A percentile compares a stretch with the other conserved stretches of the same genome.
These are phyloP conservation scores for Lasioglossum pauxillum DNA, from an alignment of 2,888 invertebrate species.

Conservation along the genomic window DNA sequence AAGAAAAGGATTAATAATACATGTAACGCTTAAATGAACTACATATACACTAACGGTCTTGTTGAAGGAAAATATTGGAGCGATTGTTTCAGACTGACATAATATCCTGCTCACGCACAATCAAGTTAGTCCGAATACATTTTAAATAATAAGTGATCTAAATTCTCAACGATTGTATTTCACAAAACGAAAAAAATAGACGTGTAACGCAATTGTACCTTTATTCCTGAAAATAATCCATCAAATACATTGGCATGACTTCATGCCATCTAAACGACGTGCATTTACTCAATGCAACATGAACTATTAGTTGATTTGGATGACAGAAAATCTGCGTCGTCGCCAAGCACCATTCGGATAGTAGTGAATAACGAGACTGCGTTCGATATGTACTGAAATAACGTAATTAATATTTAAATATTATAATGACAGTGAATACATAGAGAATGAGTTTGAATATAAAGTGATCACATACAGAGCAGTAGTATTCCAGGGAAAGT, in stretches of 20 bases:
- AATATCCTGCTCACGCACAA: no score
- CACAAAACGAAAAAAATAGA: no score
- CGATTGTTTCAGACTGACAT: no score
- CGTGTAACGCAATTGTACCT: no score
- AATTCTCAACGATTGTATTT: no score
- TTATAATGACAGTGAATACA: neutral
- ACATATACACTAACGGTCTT: neutral
- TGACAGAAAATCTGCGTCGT: neutral
- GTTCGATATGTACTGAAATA: conserved; percentile 58
- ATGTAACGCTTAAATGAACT: neutral
- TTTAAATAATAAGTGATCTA: no score
- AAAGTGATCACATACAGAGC: conserved; percentile 10
- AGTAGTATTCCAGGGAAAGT: conserved; percentile 54
- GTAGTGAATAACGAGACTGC: conserved; percentile 61
- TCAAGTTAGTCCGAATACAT: no score
- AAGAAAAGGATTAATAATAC: neutral
- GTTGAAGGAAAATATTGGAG: no score
- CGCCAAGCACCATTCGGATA: conserved; percentile 26
- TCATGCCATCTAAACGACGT: neutral
- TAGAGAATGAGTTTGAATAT: neutral
- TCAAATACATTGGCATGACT: neutral
- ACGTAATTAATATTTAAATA: neutral
- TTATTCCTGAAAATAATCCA: no score
- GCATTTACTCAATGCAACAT: neutral
- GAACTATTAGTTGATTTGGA: neutral